Evolutionary conservation across 1,140 invertebrate genomes (phyloP).

Genomic region (Drosophila varians): DNA sequence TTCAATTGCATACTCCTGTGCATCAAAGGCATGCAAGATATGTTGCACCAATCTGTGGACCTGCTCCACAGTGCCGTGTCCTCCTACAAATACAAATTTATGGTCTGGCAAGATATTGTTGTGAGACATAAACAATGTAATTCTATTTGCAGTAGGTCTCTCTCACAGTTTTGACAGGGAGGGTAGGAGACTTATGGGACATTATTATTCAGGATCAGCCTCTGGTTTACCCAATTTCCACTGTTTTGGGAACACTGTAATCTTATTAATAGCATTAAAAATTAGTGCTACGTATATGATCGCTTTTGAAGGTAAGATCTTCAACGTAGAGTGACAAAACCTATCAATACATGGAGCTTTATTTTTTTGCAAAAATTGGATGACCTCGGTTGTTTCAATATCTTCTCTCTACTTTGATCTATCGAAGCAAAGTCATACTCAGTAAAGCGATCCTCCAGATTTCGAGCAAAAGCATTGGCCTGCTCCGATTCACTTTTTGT

Average conservation of each 20-base stretch:
- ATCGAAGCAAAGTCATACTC: not conserved
- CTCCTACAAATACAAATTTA: slow-evolving; percentile 2
- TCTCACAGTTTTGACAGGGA: slow-evolving; percentile 20
- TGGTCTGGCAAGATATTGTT: not conserved
- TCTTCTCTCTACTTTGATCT: not conserved
- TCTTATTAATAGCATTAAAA: slow-evolving; percentile 11
- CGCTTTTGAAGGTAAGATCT: not conserved
- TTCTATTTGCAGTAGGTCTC: slow-evolving; percentile 8
- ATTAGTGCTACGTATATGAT: slow-evolving; percentile 1
- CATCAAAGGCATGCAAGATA: not conserved
- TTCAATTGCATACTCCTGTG: slow-evolving; percentile 14
- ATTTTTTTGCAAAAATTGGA: not conserved
- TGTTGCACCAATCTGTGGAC: slow-evolving; percentile 8
- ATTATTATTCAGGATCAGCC: not conserved
- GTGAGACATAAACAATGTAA: not conserved
- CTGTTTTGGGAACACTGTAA: not conserved
- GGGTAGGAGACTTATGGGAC: not conserved
- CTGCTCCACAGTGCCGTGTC: slow-evolving; percentile 10
- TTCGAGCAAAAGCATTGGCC: slow-evolving; percentile 3
- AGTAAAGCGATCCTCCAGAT: not conserved
- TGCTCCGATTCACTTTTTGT: not conserved
- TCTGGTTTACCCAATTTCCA: not conserved
- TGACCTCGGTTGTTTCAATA: slow-evolving; percentile 1
- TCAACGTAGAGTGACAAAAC: slow-evolving; percentile 4
- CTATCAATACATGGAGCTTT: slow-evolving; percentile 3